phyloP scores from a whole-genome alignment of 2,888 invertebrate genomes.

The Keiferia lycopersicella region DNA sequence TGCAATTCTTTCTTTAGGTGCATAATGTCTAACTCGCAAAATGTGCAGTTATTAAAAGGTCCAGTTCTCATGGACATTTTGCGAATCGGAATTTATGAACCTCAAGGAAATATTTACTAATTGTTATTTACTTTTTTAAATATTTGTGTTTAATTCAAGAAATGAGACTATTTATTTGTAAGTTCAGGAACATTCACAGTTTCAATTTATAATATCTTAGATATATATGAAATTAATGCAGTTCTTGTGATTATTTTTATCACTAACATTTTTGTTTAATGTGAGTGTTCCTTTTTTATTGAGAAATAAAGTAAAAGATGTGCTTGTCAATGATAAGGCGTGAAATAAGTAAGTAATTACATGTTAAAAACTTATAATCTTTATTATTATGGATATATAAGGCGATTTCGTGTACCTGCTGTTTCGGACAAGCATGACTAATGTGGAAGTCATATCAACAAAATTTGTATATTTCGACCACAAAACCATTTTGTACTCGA shows the following conservation, averaged over 20 bases:
- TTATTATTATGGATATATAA: not conserved
- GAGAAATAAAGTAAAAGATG: conserved; percentile 15
- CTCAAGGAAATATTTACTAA: too few relatives aligned
- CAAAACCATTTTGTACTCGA: conserved; percentile 18
- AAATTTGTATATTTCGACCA: conserved; percentile 18
- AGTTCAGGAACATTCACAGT: conserved; percentile 14
- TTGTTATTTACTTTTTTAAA: not conserved
- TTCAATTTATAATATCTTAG: too few relatives aligned
- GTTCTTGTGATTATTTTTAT: too few relatives aligned
- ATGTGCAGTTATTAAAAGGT: too few relatives aligned
- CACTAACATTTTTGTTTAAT: not conserved
- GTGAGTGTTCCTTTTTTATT: conserved; percentile 7
- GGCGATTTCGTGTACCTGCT: conserved; percentile 9
- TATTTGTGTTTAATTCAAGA: conserved; percentile 4
- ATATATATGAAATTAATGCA: too few relatives aligned
- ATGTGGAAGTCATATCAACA: conserved; percentile 22
- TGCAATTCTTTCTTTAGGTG: conserved; percentile 17
- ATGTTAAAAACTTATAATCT: conserved; percentile 8
- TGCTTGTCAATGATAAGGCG: conserved; percentile 23
- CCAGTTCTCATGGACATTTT: too few relatives aligned
- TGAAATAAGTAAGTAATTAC: not conserved
- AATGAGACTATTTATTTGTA: conserved; percentile 20
- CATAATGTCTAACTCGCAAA: too few relatives aligned
- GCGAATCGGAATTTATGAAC: too few relatives aligned
- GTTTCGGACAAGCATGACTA: conserved; percentile 21